Base-by-base conservation (phyloP, 2,888 invertebrate genomes). In the Aricia artaxerxes region DNA sequence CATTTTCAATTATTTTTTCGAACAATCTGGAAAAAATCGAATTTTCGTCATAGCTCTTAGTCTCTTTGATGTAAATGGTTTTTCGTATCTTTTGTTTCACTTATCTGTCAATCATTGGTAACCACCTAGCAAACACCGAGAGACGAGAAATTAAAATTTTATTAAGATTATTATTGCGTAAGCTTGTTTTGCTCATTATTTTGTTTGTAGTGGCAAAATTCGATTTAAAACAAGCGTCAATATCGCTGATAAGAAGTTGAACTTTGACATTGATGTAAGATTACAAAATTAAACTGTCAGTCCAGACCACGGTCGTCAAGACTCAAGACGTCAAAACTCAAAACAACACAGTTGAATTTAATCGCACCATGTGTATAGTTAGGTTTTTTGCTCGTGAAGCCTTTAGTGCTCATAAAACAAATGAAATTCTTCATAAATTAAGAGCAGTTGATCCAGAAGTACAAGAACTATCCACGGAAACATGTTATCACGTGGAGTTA, bases 401-500 rank as follows among this genome's bases (percentile, higher is more conserved):
- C 78, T 95, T 94, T 86, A 96, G 96, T 86, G 89, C 90, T 80
- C 95, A 96, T 82, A 96, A 95, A 89, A 95, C 95, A 76, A 90
- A 91, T 80, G 95, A 96, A 86, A 93, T 96, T 81, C 87, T 96
- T 64, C 88, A 89, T 60, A 95, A 95, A 85, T 88, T 97, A 81
- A 94, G 95, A 86, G 79, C 84, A 49, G 89, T 95, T 79, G 92
- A 95, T 85, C 77, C 85, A 35, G 89, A 93, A 81, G 90, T 97
- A n/a, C 87, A 84, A 69, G 86, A 91, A 60, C 83, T 97, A 31
- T 95, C 96, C 80, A 96, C 97, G 6, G 98, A 98, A 92, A 93
- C 96, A 82, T 98, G 98, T 91, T 98, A 96, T 90, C 97, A 98
- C 89, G 95, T 98, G 80, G 97, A 97, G 88, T 90, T 95, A 40